Evolutionary conservation across 2,113 vertebrate genomes (phyloP), one percentile per base, ranked within the genome.

Genomic region (Microcebus lehilahytsara): DNA sequence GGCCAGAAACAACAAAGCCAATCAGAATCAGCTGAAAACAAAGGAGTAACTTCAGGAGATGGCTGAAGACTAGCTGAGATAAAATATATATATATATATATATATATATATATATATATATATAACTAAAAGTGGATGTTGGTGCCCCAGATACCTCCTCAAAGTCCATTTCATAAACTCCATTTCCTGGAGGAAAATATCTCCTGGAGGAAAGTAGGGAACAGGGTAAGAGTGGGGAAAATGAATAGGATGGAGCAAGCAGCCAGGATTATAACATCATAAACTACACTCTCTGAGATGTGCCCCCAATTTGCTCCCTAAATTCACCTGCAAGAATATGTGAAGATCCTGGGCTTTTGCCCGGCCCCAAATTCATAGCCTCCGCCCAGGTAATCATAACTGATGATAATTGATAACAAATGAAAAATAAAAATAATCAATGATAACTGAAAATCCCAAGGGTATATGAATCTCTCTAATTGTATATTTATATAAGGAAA

Each of bases 1-100:
- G 42, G 30, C 42, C 91, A 91, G 22, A 94, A 95, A 92, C 20
- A 92, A 20, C 25, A 92, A 81, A 95, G 16, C n/a, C 19, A 62
- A 23, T 23, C 40, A 80, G 66, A 92, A 83, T 85, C 60, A 42
- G 1, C 3, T 88, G 49, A 89, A 85, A 79, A 62, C 9, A 85
- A 27, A 69, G 71, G 12, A 67, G 56, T 14, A 66, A 75, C 9
- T 53, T 77, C 37, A 60, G 19, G 42, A 77, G 10, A 86, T 58
- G 37, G 27, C 9, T 77, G 1, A 90, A 89, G 56, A 80, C 5
- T 69, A 56, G 11, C 4, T 64, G 32, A 71, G 25, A 40, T 85
- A 17, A 79, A 69, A n/a, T 1, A 46, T 46, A 51, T 13, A 51
- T 51, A 51, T 51, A 14, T 13, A 53, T 53, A 53, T 16, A n/a